A percentile compares a stretch with the other conserved stretches of the same genome.
phyloP scores from a whole-genome alignment of 2,113 vertebrate genomes.

The Scophthalmus maximus region DNA sequence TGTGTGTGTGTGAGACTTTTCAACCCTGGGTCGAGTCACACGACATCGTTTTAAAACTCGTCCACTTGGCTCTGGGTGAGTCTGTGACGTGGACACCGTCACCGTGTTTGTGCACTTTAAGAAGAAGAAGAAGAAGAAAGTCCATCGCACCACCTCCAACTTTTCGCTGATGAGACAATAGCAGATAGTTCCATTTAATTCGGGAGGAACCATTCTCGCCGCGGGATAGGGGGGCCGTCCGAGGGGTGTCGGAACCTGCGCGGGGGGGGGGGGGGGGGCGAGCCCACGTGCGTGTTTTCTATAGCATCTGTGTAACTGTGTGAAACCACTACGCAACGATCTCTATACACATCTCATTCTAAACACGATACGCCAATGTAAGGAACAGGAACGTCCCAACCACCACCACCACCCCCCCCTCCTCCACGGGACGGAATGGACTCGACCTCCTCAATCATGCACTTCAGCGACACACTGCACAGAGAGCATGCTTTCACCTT shows the following conservation, averaged over 20 bases:
- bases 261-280: too few relatives aligned
- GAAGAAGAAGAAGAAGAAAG: neutral
- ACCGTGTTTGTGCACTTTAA: constrained; percentile 20
- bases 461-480: constrained; percentile 82
- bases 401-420: neutral
- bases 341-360: neutral
- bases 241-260: constrained; percentile 39
- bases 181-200: constrained; percentile 87
- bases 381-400: neutral
- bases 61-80: fast-evolving
- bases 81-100: neutral
- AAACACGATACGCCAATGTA: neutral
- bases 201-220: constrained; percentile 76
- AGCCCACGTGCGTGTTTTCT: too few relatives aligned
- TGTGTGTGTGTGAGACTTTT: too few relatives aligned
- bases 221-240: constrained; percentile 55
- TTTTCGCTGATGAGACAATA: constrained; percentile 92
- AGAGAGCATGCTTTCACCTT: constrained; percentile 86
- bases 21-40: neutral
- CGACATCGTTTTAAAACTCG: neutral
- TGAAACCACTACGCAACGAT: too few relatives aligned
- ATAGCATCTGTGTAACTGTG: too few relatives aligned
- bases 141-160: constrained; percentile 84
- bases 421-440: constrained; percentile 70
- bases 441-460: constrained; percentile 86